phyloP scores from a whole-genome alignment of 2,797 vertebrate genomes.

The Trachops cirrhosus region DNA sequence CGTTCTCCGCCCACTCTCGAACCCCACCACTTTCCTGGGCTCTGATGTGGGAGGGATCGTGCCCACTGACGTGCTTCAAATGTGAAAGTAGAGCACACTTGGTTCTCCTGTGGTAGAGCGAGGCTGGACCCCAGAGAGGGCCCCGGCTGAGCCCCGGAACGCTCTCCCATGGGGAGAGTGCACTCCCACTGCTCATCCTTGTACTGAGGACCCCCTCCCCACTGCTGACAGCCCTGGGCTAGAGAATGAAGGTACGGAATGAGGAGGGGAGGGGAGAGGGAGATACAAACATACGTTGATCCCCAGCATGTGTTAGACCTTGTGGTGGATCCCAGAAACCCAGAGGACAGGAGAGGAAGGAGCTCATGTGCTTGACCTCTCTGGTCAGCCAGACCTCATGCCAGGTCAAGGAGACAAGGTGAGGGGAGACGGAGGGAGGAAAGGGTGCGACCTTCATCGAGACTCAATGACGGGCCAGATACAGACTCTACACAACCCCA shows the following conservation, averaged over 20 bases:
- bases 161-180: fast-evolving
- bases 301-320: neutral
- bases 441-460: neutral
- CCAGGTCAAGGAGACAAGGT: neutral
- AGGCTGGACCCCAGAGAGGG: neutral
- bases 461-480: neutral
- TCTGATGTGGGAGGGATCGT: neutral
- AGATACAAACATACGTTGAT: neutral
- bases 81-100: neutral
- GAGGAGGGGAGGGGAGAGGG: neutral
- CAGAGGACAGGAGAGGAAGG: neutral
- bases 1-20: neutral
- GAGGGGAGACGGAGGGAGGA: neutral
- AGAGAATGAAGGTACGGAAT: neutral
- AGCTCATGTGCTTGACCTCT: neutral
- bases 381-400: neutral
- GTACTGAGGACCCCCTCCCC: neutral
- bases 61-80: neutral
- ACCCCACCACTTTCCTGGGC: neutral
- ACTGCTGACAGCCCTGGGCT: neutral
- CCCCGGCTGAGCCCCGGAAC: neutral
- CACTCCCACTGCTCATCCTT: neutral
- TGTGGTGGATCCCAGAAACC: neutral
- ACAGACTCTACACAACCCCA: neutral
- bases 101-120: neutral